These are phyloP conservation scores for Saturnia japonica DNA, from an alignment of 2,888 invertebrate species.

Conservation along the genomic window DNA sequence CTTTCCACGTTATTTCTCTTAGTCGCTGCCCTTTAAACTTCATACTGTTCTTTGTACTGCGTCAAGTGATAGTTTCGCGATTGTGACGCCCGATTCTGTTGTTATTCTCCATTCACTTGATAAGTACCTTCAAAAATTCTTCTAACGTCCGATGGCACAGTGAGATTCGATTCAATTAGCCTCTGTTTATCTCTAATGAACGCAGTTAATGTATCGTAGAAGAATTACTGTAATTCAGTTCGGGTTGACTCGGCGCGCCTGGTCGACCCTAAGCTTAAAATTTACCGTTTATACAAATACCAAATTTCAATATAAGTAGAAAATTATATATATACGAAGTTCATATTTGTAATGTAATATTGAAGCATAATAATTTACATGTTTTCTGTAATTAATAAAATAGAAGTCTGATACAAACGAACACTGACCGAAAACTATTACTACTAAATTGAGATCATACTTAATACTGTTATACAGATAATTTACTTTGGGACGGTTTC, in stretches of 20 bases:
- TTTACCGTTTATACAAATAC: not conserved
- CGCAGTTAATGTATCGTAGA: not conserved
- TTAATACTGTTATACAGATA: not conserved
- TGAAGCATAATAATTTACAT: constrained; percentile 1
- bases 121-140: not conserved
- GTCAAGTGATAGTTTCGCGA: not conserved
- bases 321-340: not conserved
- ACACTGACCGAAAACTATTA: not conserved
- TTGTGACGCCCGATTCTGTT: not conserved
- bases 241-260: not conserved
- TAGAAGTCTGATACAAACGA: not conserved
- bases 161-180: no score
- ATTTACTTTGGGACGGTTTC: not conserved
- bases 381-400: not conserved
- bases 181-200: not conserved
- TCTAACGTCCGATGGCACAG: not conserved
- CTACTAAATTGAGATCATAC: not conserved
- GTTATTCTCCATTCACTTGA: not conserved
- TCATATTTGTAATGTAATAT: not conserved
- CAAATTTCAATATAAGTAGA: not conserved
- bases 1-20: not conserved
- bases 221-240: not conserved
- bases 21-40: not conserved
- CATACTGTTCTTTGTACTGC: not conserved
- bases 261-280: not conserved